A percentile compares a stretch with the other conserved stretches of the same genome.
Conservation (phyloP, 2,797 vertebrate species). For the Glossophaga mutica region DNA sequence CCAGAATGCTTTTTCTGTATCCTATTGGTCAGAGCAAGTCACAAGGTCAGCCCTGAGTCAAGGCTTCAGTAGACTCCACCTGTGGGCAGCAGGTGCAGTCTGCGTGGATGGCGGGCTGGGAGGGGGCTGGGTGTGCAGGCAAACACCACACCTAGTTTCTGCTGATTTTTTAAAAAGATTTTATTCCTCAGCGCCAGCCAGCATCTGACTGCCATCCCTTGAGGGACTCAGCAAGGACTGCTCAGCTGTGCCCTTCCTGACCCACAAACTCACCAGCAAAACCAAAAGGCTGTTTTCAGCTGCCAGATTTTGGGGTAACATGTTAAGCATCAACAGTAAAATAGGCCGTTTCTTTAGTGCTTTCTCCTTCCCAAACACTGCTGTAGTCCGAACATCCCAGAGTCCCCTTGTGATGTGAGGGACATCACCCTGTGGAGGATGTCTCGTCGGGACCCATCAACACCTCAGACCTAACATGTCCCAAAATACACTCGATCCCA, state of each 20-base stretch:
- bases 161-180: too few species aligned
- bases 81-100: background rate
- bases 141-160: background rate
- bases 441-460: background rate
- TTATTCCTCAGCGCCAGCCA: background rate
- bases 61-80: too few species aligned
- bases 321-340: too few species aligned
- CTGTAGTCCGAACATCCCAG: background rate
- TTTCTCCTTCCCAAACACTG: background rate
- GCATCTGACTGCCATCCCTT: background rate
- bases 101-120: background rate
- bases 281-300: background rate
- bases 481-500: background rate
- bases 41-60: background rate
- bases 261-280: background rate
- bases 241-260: background rate
- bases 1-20: background rate
- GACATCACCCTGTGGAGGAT: background rate
- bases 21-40: background rate
- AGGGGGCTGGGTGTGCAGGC: background rate
- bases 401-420: background rate
- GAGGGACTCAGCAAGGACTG: background rate
- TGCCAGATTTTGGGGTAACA: background rate
- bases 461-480: background rate
- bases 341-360: background rate